Evolutionary conservation across 2,797 vertebrate genomes (phyloP).

Genomic region (Hybognathus amarus): DNA sequence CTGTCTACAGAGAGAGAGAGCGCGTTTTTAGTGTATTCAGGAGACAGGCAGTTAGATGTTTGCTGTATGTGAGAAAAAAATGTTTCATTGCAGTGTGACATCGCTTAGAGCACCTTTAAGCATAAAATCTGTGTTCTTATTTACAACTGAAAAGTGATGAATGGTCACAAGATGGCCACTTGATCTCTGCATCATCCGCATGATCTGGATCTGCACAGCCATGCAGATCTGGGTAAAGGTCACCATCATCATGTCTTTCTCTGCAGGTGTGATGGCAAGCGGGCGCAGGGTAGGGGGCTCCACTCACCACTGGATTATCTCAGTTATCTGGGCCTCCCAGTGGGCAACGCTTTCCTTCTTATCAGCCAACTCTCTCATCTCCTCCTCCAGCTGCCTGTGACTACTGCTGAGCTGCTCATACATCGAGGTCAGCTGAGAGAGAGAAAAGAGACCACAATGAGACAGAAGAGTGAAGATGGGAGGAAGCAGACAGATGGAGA

Average conservation of each 20-base stretch:
- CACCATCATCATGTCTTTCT: slow-evolving; percentile 37
- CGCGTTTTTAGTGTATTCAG: too few species aligned
- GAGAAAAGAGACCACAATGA: neutral
- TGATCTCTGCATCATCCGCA: neutral
- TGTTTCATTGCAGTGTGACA: too few species aligned
- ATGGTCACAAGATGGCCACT: too few species aligned
- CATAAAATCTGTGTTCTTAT: neutral
- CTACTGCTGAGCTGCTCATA: slow-evolving; percentile 86
- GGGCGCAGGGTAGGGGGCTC: slow-evolving; percentile 49
- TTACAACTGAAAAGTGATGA: neutral
- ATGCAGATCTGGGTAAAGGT: slow-evolving; percentile 1
- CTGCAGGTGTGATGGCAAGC: slow-evolving; percentile 59
- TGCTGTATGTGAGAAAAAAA: too few species aligned
- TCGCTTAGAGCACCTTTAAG: neutral
- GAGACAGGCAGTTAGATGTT: too few species aligned
- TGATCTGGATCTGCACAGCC: neutral
- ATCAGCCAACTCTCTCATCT: slow-evolving; percentile 92
- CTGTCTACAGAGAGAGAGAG: too few species aligned
- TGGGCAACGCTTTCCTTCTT: slow-evolving; percentile 98
- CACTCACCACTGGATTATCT: slow-evolving; percentile 98
- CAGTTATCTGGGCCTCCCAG: slow-evolving; percentile 99
- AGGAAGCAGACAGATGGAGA: neutral
- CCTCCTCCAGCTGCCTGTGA: slow-evolving; percentile 91
- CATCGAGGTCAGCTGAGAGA: slow-evolving; percentile 81
- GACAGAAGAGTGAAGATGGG: neutral